A percentile compares a stretch with the other conserved stretches of the same genome.
Conservation (phyloP, 64 coral and sea anemone genomes). For the Montipora cactus region DNA sequence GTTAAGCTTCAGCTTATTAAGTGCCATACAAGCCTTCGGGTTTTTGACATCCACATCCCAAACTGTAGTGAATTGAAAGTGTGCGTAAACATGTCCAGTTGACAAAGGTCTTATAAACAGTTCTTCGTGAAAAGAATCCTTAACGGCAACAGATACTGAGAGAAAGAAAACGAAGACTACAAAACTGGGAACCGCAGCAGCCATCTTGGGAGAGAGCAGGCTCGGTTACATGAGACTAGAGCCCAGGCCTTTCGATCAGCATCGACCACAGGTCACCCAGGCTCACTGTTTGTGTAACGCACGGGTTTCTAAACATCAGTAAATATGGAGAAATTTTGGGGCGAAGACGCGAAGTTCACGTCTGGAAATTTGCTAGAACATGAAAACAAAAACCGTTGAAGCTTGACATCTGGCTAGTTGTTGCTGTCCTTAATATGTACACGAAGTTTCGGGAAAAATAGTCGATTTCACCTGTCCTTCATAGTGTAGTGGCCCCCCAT, state of each 20-base stretch:
- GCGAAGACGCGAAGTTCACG: too few relatives aligned
- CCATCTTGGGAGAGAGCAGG: constrained; percentile 54
- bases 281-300: too few relatives aligned
- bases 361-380: too few relatives aligned
- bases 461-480: too few relatives aligned
- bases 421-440: too few relatives aligned
- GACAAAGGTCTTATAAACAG: constrained; percentile 77
- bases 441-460: too few relatives aligned
- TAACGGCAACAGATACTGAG: constrained; percentile 37
- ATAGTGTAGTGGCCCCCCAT: too few relatives aligned
- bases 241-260: not conserved
- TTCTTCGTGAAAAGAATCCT: constrained; percentile 87
- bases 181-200: not conserved
- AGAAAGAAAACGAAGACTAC: not conserved
- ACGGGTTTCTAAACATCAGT: too few relatives aligned
- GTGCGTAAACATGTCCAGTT: constrained; percentile 85
- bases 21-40: constrained; percentile 58
- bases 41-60: constrained; percentile 86
- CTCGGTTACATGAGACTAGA: not conserved
- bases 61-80: constrained; percentile 90
- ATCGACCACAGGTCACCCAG: too few relatives aligned
- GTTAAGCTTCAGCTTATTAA: not conserved
- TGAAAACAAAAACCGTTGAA: too few relatives aligned
- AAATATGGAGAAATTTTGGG: too few relatives aligned
- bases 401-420: too few relatives aligned